These are phyloP conservation scores for Nemotelus pantherinus DNA, from an alignment of 2,888 invertebrate genomes.

Conservation along the genomic window DNA sequence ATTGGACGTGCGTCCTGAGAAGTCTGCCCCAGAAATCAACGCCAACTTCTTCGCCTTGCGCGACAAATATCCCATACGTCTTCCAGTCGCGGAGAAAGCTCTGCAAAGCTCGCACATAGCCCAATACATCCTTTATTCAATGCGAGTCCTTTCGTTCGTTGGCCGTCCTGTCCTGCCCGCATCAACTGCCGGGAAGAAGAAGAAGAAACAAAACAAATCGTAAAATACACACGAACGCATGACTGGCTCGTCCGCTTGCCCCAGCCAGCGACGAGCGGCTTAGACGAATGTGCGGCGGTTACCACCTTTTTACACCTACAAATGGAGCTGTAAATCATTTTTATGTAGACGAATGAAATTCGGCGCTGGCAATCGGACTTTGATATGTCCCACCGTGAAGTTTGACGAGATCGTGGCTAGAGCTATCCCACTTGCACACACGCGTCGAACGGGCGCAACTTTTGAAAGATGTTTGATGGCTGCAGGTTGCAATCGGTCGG, in stretches of 20 bases:
- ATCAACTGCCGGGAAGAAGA: slow-evolving; percentile 15
- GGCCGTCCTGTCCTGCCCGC: neutral
- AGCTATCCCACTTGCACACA: slow-evolving; percentile 16
- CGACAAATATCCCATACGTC: neutral
- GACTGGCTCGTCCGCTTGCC: neutral
- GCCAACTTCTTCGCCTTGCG: slow-evolving; percentile 10
- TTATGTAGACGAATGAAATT: slow-evolving; percentile 27
- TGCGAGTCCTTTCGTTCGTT: neutral
- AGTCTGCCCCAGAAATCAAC: slow-evolving; percentile 12
- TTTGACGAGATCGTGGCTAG: slow-evolving; percentile 25
- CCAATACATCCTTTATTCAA: neutral
- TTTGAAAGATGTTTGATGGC: slow-evolving; percentile 32
- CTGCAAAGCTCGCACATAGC: neutral
- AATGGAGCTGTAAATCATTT: slow-evolving; percentile 43
- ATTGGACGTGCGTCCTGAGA: slow-evolving; percentile 30
- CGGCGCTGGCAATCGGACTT: slow-evolving; percentile 32
- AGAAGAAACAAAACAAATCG: slow-evolving; percentile 44
- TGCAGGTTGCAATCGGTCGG: slow-evolving; percentile 9
- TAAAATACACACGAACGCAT: slow-evolving; percentile 36
- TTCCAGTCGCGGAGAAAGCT: neutral
- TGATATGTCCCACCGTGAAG: slow-evolving; percentile 41
- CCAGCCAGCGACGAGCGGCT: slow-evolving; percentile 3
- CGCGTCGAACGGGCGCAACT: neutral
- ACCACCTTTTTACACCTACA: slow-evolving; percentile 45
- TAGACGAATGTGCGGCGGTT: slow-evolving; percentile 43